A percentile compares a stretch with the other conserved stretches of the same genome.
phyloP scores from a whole-genome alignment of 2,888 invertebrate species.

The Pharmacophagus antenor region DNA sequence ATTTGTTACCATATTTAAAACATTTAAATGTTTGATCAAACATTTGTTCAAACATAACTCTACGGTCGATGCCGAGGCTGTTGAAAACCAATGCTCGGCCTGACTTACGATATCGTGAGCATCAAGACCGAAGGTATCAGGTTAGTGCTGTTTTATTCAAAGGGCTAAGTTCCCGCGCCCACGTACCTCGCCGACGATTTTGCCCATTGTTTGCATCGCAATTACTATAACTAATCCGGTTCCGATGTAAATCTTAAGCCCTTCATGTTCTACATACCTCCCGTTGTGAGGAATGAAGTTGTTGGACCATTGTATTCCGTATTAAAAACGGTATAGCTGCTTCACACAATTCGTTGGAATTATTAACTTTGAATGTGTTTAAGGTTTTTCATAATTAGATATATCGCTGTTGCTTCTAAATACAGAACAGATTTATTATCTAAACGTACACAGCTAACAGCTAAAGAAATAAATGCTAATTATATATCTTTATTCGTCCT shows the following conservation, averaged over 20 bases:
- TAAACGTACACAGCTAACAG: too few relatives aligned
- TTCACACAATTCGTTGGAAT: background rate
- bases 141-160: slow-evolving; percentile 26
- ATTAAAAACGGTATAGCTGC: background rate
- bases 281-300: slow-evolving; percentile 26
- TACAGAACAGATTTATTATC: too few relatives aligned
- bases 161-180: slow-evolving; percentile 27
- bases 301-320: background rate
- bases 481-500: too few relatives aligned
- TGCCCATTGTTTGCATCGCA: slow-evolving; percentile 28
- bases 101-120: slow-evolving; percentile 28
- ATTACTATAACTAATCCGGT: slow-evolving; percentile 31
- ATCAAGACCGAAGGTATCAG: slow-evolving; percentile 21
- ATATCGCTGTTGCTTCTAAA: too few relatives aligned
- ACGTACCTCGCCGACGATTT: slow-evolving; percentile 23
- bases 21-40: slow-evolving; percentile 9
- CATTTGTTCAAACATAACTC: slow-evolving; percentile 9
- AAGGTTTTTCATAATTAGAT: too few relatives aligned
- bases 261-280: slow-evolving; percentile 25
- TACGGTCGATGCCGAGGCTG: slow-evolving; percentile 9
- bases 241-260: slow-evolving; percentile 22
- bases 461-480: too few relatives aligned
- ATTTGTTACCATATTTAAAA: background rate
- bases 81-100: slow-evolving; percentile 23
- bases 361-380: too few relatives aligned